phyloP scores from a whole-genome alignment of 2,113 vertebrate genomes.

The Glaucomys volans region DNA sequence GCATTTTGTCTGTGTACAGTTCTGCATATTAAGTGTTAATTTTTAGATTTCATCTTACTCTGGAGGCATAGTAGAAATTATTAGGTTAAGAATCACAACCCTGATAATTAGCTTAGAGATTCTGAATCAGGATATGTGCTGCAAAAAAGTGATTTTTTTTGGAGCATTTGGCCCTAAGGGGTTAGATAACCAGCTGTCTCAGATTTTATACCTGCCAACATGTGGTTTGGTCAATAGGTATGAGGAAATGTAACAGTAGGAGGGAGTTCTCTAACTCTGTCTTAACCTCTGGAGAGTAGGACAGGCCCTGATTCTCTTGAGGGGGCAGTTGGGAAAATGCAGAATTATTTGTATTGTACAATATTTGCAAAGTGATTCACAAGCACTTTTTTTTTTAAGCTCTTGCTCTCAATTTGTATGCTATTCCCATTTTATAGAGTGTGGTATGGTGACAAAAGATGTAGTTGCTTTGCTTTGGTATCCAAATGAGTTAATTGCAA shows the following conservation, averaged over 20 bases:
- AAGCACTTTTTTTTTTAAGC: conserved; percentile 53
- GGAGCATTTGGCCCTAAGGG: conserved; percentile 85
- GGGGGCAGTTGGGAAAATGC: conserved; percentile 54
- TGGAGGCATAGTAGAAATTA: conserved; percentile 87
- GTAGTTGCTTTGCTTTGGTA: conserved; percentile 60
- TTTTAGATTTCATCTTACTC: conserved; percentile 85
- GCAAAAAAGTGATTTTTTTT: conserved; percentile 79
- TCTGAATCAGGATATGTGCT: conserved; percentile 86
- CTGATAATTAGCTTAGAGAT: conserved; percentile 90
- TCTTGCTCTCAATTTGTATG: conserved; percentile 24
- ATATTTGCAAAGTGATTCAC: conserved; percentile 68
- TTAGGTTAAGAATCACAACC: conserved; percentile 89
- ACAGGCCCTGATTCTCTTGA: conserved; percentile 50
- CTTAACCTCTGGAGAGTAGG: conserved; percentile 66
- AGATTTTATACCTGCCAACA: conserved; percentile 83
- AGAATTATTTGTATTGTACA: conserved; percentile 72
- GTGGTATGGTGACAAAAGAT: conserved; percentile 43
- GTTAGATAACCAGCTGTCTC: conserved; percentile 85
- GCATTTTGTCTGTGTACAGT: conserved; percentile 70
- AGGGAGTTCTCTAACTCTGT: conserved; percentile 59
- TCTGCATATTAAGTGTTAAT: conserved; percentile 86
- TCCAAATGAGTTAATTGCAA: conserved; percentile 42
- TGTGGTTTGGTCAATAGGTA: conserved; percentile 81
- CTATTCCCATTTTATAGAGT: conserved; percentile 13
- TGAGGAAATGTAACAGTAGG: conserved; percentile 65